These are phyloP conservation scores for Gavialis gangeticus DNA, from an alignment of 2,113 vertebrate species.

Conservation along the genomic window DNA sequence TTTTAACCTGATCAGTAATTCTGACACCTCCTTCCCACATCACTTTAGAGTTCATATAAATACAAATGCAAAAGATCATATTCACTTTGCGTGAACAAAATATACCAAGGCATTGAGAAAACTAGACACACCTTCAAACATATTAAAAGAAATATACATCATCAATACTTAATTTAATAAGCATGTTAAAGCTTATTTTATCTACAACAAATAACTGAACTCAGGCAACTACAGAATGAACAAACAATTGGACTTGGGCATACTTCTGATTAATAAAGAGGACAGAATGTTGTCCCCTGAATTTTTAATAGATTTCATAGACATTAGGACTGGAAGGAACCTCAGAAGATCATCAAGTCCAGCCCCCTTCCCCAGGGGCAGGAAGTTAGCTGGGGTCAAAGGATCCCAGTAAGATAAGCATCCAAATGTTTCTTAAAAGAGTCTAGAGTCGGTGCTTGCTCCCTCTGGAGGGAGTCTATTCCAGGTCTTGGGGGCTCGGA, in stretches of 20 bases:
- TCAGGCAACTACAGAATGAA: constrained; percentile 31
- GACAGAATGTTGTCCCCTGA: neutral
- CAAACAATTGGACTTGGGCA: constrained; percentile 21
- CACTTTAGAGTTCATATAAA: neutral
- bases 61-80: neutral
- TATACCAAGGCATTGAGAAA: neutral
- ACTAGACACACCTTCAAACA: neutral
- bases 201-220: constrained; percentile 59
- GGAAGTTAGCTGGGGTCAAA: too few relatives aligned
- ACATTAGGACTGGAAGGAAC: too few relatives aligned
- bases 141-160: constrained; percentile 32
- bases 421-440: too few relatives aligned
- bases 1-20: neutral
- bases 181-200: constrained; percentile 64
- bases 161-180: constrained; percentile 64
- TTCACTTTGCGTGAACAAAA: neutral
- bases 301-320: neutral
- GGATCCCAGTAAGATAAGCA: too few relatives aligned
- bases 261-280: constrained; percentile 43
- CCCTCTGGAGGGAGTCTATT: too few relatives aligned
- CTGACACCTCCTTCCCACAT: neutral
- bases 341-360: too few relatives aligned
- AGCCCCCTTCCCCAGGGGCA: too few relatives aligned
- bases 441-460: too few relatives aligned
- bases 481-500: too few relatives aligned